Base-by-base conservation (phyloP, 1,140 invertebrate species). In the Dendrolimus punctatus region DNA sequence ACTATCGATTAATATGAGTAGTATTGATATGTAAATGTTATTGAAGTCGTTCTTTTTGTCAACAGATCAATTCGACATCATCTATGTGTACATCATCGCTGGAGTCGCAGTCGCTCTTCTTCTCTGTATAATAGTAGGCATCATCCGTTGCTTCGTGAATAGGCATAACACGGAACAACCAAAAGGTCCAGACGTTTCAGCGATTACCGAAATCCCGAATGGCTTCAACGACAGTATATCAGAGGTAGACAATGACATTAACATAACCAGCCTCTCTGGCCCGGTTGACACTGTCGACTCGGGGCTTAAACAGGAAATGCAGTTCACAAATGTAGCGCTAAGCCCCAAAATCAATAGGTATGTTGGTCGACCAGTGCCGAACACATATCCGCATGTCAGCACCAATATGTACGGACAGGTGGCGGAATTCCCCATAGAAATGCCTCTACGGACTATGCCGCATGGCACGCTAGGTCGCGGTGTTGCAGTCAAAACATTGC, bases 171-270 rank as follows among this genome's bases (percentile, higher is more conserved):
- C 59, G 5, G 74, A 85, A n/a, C 82, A 85, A 43, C 74, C 77
- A 38, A 87, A 87, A 70, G 80, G 80, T 0, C 87, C 87, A 2
- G 85, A 88, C 60, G 84, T 88, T 7, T 88, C 87, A 6, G 87
- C 85, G n/a, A 85, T 80, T 0, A 87, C 87, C 0, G 87, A 88
- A 53, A 76, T 88, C 39, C 85, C 87, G 2, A 87, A 88, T 55
- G 87, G 87, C 8, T 88, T 88, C 68, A 86, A 85, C 60, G 87
- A 88, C 71, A 88, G 85, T 60, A 88, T 88, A 73, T 88, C 87
- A 40, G 87, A 88, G 61, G 87, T 88, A 5, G 87, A 88, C 64
- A 86, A 85, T 46, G 87, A 88, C 55, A 88, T 88, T 8, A 87
- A 88, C 59, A 88, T 88, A 59, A 86, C 81, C 4, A 87, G 81